Percentiles rank a stretch among this genome's conserved stretches.
phyloP scores from a whole-genome alignment of 2,113 vertebrate genomes.

The Cinclus mexicanus region DNA sequence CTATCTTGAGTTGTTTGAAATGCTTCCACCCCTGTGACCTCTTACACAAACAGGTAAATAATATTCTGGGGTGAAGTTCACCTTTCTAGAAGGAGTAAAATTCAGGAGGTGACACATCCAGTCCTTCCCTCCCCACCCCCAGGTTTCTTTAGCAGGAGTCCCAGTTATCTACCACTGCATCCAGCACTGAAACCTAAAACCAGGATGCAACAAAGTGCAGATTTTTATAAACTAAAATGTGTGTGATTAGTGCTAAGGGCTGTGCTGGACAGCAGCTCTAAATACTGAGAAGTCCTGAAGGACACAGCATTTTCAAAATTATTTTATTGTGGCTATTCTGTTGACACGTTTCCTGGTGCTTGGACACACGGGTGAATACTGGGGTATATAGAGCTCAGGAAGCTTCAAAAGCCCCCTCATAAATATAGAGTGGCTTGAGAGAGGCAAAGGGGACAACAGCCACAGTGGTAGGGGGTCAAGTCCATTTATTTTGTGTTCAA shows the following conservation, averaged over 20 bases:
- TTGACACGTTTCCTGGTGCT: background rate
- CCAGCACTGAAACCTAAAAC: background rate
- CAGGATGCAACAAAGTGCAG: background rate
- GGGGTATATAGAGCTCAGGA: background rate
- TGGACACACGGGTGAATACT: accelerated
- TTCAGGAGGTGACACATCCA: too few relatives aligned
- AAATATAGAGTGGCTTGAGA: background rate
- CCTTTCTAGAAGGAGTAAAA: background rate
- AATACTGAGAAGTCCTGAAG: background rate
- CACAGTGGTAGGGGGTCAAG: background rate
- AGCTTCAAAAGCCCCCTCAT: background rate
- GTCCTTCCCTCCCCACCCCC: background rate
- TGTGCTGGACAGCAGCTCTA: background rate
- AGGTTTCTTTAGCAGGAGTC: background rate
- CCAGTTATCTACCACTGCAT: background rate
- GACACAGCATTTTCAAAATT: background rate
- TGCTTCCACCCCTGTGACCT: background rate
- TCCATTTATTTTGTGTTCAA: background rate
- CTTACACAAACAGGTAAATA: background rate
- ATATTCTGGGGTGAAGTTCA: background rate
- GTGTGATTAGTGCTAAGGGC: background rate
- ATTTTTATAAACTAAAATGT: background rate
- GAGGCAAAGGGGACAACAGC: background rate
- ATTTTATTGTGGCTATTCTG: background rate
- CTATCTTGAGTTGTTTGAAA: background rate